phyloP scores from a whole-genome alignment of 2,888 invertebrate genomes.

The Meloe dianella region DNA sequence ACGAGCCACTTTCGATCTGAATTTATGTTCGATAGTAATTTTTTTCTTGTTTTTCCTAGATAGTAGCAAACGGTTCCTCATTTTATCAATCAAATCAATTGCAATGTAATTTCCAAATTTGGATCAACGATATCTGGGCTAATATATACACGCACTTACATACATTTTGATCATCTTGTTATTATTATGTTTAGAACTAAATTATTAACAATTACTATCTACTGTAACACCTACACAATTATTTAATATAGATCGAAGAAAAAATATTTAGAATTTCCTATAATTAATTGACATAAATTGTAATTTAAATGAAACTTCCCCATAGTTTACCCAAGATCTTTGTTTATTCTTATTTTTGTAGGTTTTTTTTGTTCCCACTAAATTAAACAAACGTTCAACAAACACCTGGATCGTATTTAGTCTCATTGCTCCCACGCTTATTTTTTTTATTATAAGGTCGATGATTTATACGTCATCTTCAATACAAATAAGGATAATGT shows the following conservation, averaged over 20 bases:
- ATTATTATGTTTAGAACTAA: slow-evolving; percentile 32
- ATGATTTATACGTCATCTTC: background rate
- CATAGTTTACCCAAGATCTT: background rate
- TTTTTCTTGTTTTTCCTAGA: background rate
- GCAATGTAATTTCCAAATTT: background rate
- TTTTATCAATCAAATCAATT: slow-evolving; percentile 1
- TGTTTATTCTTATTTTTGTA: background rate
- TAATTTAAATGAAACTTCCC: background rate
- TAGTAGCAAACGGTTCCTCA: background rate
- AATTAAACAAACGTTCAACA: background rate
- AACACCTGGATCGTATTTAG: slow-evolving; percentile 4
- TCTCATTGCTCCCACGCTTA: background rate
- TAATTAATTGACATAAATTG: slow-evolving; percentile 2
- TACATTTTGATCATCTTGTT: too few relatives aligned
- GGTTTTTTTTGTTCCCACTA: background rate
- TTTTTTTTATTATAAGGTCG: background rate
- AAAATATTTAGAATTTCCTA: background rate
- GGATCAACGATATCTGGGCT: slow-evolving; percentile 4
- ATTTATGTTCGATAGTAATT: background rate
- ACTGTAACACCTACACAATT: background rate
- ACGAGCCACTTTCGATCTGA: slow-evolving; percentile 7
- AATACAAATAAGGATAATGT: background rate
- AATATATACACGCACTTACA: slow-evolving; percentile 6
- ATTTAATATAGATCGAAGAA: background rate
- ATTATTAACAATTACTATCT: background rate